A percentile compares a stretch with the other conserved stretches of the same genome.
phyloP scores from a whole-genome alignment of 1,140 invertebrate genomes.

The Uloborus diversus region DNA sequence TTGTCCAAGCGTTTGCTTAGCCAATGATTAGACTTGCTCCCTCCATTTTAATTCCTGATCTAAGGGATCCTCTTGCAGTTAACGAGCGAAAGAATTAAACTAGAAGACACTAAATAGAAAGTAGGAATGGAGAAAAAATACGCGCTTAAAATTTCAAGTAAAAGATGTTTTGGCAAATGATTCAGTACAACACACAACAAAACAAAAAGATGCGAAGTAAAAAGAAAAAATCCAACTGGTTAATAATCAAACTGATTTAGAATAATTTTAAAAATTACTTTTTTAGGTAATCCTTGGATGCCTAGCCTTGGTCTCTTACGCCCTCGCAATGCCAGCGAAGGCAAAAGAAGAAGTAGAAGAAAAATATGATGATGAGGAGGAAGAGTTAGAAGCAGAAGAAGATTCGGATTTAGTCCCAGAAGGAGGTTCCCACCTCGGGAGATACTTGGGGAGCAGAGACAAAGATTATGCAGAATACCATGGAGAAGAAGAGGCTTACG shows the following conservation, averaged over 20 bases:
- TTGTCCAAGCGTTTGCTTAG: too few species aligned
- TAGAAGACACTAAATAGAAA: too few species aligned
- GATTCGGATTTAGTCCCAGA: slow-evolving; percentile 26
- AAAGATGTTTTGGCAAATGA: background rate
- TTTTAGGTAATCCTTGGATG: slow-evolving; percentile 2
- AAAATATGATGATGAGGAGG: background rate
- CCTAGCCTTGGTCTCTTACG: background rate
- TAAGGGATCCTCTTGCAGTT: too few species aligned
- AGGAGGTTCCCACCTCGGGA: slow-evolving; percentile 20
- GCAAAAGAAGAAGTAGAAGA: slow-evolving; percentile 8
- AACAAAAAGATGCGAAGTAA: background rate
- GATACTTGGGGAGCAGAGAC: slow-evolving; percentile 13
- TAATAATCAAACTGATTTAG: background rate
- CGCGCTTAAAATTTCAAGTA: too few species aligned
- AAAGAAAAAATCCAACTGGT: background rate
- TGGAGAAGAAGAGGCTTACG: slow-evolving; percentile 33
- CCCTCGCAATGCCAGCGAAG: background rate
- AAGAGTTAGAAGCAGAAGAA: background rate
- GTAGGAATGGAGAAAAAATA: too few species aligned
- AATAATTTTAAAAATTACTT: background rate
- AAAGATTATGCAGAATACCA: slow-evolving; percentile 33
- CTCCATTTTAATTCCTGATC: too few species aligned
- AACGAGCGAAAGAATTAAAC: too few species aligned
- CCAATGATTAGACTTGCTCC: too few species aligned
- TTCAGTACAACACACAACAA: background rate